phyloP scores from a whole-genome alignment of 2,797 vertebrate genomes.

The Pelochelys cantorii region DNA sequence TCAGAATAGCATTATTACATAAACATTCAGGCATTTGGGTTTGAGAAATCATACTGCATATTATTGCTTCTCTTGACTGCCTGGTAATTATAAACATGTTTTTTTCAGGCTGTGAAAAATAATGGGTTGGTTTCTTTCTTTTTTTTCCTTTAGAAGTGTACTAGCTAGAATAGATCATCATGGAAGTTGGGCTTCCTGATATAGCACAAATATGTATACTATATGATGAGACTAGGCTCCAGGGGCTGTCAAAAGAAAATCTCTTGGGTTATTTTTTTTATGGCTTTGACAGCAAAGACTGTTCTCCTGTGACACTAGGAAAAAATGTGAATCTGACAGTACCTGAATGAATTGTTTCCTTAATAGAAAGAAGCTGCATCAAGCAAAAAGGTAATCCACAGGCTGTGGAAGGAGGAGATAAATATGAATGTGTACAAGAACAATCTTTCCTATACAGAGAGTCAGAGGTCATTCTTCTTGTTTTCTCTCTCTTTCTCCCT shows the following conservation, averaged over 20 bases:
- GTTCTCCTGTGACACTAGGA: constrained; percentile 54
- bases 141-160: background rate
- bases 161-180: constrained; percentile 1
- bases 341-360: constrained; percentile 54
- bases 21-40: background rate
- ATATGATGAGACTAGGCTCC: constrained; percentile 40
- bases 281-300: constrained; percentile 61
- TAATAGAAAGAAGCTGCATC: constrained; percentile 34
- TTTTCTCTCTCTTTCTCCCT: background rate
- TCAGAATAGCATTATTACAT: constrained; percentile 46
- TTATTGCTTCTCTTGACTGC: background rate
- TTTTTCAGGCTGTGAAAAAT: background rate
- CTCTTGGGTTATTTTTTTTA: constrained; percentile 68
- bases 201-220: constrained; percentile 34
- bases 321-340: constrained; percentile 59
- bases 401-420: constrained; percentile 8
- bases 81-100: constrained; percentile 25
- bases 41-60: background rate
- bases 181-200: constrained; percentile 32
- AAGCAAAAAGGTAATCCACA: constrained; percentile 37
- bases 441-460: constrained; percentile 44
- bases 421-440: constrained; percentile 45
- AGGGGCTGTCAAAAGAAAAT: constrained; percentile 60
- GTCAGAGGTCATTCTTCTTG: constrained; percentile 27
- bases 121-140: background rate